phyloP scores from a whole-genome alignment of 2,113 vertebrate genomes.

The Carettochelys insculpta region DNA sequence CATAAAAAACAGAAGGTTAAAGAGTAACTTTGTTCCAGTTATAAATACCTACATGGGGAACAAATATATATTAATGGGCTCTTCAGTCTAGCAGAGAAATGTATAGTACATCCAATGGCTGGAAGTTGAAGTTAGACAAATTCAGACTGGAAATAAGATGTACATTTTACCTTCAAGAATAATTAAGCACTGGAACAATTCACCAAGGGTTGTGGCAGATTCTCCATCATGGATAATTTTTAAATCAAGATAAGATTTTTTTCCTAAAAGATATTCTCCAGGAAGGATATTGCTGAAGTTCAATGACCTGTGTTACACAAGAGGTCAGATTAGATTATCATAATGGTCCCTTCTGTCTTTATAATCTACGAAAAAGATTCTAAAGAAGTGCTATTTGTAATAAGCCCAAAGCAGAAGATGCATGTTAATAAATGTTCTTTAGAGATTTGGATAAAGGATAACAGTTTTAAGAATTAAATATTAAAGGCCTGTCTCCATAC shows the following conservation, averaged over 20 bases:
- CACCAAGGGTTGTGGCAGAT: not conserved
- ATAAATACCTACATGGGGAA: not conserved
- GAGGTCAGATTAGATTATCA: not conserved
- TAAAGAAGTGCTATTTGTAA: not conserved
- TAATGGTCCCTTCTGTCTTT: not conserved
- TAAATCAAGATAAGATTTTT: not conserved
- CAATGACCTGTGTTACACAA: not conserved
- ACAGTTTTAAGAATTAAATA: slow-evolving; percentile 16
- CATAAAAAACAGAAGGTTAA: not conserved
- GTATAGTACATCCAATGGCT: not conserved
- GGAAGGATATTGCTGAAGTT: not conserved
- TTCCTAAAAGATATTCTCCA: not conserved
- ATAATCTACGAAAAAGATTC: not conserved
- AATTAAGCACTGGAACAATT: not conserved
- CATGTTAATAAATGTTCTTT: slow-evolving; percentile 1
- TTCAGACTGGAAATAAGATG: not conserved
- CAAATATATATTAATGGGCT: not conserved
- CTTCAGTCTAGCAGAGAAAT: not conserved
- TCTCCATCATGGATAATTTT: not conserved
- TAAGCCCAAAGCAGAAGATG: not conserved
- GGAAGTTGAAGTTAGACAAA: not conserved
- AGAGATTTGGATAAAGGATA: not conserved
- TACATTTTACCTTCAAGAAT: not conserved
- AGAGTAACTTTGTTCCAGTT: not conserved
- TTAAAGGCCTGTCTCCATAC: not conserved